Evolutionary conservation across 1,140 invertebrate species (phyloP).

Genomic region (Achroia grisella): DNA sequence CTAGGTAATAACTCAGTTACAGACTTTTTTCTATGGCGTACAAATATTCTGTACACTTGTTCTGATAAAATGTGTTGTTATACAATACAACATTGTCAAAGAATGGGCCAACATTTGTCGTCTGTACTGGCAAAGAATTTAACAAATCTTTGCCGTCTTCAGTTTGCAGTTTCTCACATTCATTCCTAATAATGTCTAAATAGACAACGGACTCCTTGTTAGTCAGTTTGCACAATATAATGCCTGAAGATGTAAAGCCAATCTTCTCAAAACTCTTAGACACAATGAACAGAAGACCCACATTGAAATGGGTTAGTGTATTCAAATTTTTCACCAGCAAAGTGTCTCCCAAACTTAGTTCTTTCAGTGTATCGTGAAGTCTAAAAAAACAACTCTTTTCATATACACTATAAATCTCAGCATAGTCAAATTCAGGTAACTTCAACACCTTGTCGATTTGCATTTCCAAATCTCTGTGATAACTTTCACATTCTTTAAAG

Average conservation of each 20-base stretch:
- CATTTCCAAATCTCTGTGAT: slow-evolving; percentile 20
- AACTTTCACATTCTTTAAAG: slow-evolving; percentile 8
- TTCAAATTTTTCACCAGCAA: slow-evolving; percentile 53
- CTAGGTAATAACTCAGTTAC: slow-evolving; percentile 25
- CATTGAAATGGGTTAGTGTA: slow-evolving; percentile 62
- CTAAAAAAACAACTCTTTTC: slow-evolving; percentile 56
- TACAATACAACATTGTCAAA: slow-evolving; percentile 58
- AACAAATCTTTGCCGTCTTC: slow-evolving; percentile 46
- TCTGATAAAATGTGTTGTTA: slow-evolving; percentile 63
- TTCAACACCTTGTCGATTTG: slow-evolving; percentile 31
- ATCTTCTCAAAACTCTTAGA: slow-evolving; percentile 54
- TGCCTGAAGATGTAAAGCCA: slow-evolving; percentile 45
- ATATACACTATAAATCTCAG: slow-evolving; percentile 42
- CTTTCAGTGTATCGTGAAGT: slow-evolving; percentile 33
- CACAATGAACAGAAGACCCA: slow-evolving; percentile 55
- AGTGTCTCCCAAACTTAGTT: slow-evolving; percentile 35
- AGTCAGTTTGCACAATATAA: slow-evolving; percentile 42
- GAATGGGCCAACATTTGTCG: slow-evolving; percentile 53
- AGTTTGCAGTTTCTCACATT: slow-evolving; percentile 37
- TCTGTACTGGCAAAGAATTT: slow-evolving; percentile 45
- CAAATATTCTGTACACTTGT: slow-evolving; percentile 55
- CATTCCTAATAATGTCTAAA: slow-evolving; percentile 35
- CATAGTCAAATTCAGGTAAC: slow-evolving; percentile 36
- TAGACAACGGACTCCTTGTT: slow-evolving; percentile 34
- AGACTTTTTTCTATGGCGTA: slow-evolving; percentile 44